Conservation (phyloP, 2,888 invertebrate species). For the Campoplex capitator region DNA sequence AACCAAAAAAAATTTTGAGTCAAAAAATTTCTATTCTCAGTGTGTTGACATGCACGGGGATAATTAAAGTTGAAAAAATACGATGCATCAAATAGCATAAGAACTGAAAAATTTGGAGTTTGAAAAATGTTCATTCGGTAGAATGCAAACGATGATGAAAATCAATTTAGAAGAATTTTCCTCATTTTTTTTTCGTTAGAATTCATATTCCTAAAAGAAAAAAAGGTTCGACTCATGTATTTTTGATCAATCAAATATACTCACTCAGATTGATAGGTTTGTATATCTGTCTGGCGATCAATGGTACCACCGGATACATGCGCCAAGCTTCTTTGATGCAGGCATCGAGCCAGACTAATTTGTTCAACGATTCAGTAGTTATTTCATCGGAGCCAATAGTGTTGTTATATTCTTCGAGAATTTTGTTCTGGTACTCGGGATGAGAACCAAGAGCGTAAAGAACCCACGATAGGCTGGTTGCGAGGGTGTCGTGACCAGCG, state of each 20-base stretch:
- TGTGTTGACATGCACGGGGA: too few species aligned
- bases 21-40: too few species aligned
- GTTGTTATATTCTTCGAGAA: conserved; percentile 76
- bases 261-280: conserved; percentile 80
- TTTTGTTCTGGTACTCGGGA: conserved; percentile 85
- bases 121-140: too few species aligned
- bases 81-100: too few species aligned
- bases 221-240: neutral
- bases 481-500: conserved; percentile 87
- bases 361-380: conserved; percentile 77
- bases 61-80: too few species aligned
- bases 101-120: too few species aligned
- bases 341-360: conserved; percentile 80
- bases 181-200: too few species aligned
- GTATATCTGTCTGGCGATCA: conserved; percentile 81
- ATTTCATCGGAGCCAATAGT: conserved; percentile 73
- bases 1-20: too few species aligned
- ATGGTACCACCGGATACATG: conserved; percentile 79
- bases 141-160: too few species aligned
- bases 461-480: conserved; percentile 86
- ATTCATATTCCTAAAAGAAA: too few species aligned
- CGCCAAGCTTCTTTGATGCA: conserved; percentile 82
- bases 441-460: conserved; percentile 86
- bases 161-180: too few species aligned
- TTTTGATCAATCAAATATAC: conserved; percentile 41